Evolutionary conservation across 2,113 vertebrate species (phyloP), one percentile per base, ranked within the genome.

Genomic region (Amia ocellicauda): DNA sequence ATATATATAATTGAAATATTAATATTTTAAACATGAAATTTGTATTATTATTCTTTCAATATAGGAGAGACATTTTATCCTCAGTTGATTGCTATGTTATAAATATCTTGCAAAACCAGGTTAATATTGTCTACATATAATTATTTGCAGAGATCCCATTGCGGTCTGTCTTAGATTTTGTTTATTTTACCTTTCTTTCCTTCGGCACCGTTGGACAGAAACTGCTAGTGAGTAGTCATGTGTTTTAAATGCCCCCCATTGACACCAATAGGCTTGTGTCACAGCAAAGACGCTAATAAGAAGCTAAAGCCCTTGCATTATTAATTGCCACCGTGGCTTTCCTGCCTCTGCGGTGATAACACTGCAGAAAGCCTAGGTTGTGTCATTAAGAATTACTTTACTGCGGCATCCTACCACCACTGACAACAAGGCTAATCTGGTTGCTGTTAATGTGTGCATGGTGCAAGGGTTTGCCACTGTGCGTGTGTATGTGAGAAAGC

Each of bases 381-480:
- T 50, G 47, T 50, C 47, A 50, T 50, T 50, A 50, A 50, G 47
- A 50, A 50, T 50, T 50, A 50, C 47, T 50, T 50, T 16, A 50
- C 8, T 22, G 47, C 47, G 17, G 47, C 20, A 17, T 50, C 20
- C 11, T 22, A 11, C 47, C 16, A 22, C 47, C 16, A 16, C 47
- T 50, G 47, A 50, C 47, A 50, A 22, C 47, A 22, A 7, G 47
- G 47, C 20, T 17, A 17, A 50, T 17, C 47, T 50, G 47, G 47
- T 7, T 16, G 47, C 47, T 11, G 47, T 22, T 17, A 50, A 22
- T 50, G 47, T 50, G 47, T 16, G 20, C 17, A 16, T 50, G 47
- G 47, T 4, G 47, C 16, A 16, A 50, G 47, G 20, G 31, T 5
- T 36, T 11, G n/a, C 11, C 5, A 7, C 31, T 36, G 31, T 36